phyloP scores from a whole-genome alignment of 2,888 invertebrate species.

The Cheilosia grossa region DNA sequence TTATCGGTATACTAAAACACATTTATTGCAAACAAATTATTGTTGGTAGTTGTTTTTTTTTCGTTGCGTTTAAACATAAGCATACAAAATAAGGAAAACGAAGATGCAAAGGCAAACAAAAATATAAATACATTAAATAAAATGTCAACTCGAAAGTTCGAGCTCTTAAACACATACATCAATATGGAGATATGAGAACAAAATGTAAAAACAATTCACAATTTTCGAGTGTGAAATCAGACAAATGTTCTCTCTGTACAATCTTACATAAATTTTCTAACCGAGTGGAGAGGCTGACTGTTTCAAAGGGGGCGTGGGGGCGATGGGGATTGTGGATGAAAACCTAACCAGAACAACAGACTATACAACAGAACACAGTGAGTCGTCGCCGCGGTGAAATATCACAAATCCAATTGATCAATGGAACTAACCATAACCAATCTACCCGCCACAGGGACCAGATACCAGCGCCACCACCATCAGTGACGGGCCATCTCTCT shows the following conservation, averaged over 20 bases:
- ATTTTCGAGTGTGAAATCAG: slow-evolving; percentile 28
- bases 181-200: slow-evolving; percentile 41
- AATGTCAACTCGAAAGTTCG: slow-evolving; percentile 17
- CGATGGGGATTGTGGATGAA: neutral
- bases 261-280: slow-evolving; percentile 42
- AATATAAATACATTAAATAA: neutral
- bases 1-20: slow-evolving; percentile 22
- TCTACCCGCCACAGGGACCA: slow-evolving; percentile 34
- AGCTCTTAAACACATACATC: slow-evolving; percentile 21
- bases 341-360: slow-evolving; percentile 18
- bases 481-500: too few relatives aligned
- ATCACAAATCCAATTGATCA: slow-evolving; percentile 67
- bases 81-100: slow-evolving; percentile 30
- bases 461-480: slow-evolving; percentile 1
- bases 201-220: slow-evolving; percentile 24
- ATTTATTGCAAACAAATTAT: slow-evolving; percentile 50
- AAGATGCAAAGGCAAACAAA: slow-evolving; percentile 48
- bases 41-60: slow-evolving; percentile 19
- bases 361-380: slow-evolving; percentile 5
- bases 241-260: neutral
- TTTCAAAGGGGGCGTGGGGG: neutral
- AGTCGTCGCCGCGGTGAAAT: slow-evolving; percentile 36
- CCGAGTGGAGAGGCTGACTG: slow-evolving; percentile 16
- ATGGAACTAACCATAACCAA: slow-evolving; percentile 40
- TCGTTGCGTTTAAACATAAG: slow-evolving; percentile 63